Evolutionary conservation across 2,113 vertebrate genomes (phyloP).

Genomic region (Syrrhaptes paradoxus): DNA sequence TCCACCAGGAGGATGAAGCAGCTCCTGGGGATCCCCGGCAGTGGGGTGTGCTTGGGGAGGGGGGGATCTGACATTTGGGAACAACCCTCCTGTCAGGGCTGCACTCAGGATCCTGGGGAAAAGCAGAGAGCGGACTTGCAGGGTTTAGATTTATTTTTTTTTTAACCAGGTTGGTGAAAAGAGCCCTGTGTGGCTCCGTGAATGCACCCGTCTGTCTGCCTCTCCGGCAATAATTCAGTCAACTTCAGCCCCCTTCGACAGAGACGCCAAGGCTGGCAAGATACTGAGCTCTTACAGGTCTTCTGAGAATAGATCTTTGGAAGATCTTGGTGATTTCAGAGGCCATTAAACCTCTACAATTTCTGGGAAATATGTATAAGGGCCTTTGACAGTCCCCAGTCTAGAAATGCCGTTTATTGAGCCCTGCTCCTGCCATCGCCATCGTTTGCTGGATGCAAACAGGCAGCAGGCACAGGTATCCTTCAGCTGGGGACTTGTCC

Average conservation of each 20-base stretch:
- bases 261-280: constrained; percentile 22
- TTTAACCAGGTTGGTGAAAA: background rate
- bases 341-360: background rate
- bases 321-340: constrained; percentile 14
- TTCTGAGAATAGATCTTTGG: background rate
- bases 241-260: background rate
- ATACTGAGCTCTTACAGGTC: background rate
- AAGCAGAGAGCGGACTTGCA: rapidly evolving
- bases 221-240: background rate
- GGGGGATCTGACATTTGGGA: rapidly evolving
- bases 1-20: background rate
- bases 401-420: background rate
- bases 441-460: background rate
- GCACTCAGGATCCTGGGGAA: background rate
- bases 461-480: background rate
- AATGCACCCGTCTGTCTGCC: background rate
- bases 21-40: rapidly evolving
- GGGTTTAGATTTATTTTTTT: background rate
- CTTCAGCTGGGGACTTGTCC: background rate
- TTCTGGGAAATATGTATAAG: background rate
- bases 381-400: background rate
- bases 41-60: background rate
- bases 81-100: rapidly evolving
- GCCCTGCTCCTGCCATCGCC: rapidly evolving
- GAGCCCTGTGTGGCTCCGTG: background rate